Conservation (phyloP, 2,797 vertebrate species). For the Champsocephalus esox region DNA sequence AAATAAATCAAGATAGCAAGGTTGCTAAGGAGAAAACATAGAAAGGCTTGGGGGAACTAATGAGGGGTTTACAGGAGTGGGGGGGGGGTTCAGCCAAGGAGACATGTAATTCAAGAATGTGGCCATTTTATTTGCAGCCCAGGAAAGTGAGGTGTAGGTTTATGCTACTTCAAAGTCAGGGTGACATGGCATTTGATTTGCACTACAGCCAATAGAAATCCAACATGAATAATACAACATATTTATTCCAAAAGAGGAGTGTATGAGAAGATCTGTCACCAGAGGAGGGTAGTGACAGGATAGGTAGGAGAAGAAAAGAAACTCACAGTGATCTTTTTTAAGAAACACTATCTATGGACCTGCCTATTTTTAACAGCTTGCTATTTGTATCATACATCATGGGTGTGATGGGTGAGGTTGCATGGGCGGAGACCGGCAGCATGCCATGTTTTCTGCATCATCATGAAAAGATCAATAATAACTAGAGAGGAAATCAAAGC, state of each 20-base stretch:
- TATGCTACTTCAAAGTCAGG: background rate
- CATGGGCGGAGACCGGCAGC: background rate
- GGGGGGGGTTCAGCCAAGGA: conserved; percentile 51
- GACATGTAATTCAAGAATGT: conserved; percentile 66
- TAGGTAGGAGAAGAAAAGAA: background rate
- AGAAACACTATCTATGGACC: conserved; percentile 26
- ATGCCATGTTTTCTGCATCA: background rate
- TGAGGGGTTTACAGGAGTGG: conserved; percentile 40
- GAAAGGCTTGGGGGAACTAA: conserved; percentile 46
- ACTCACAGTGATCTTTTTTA: background rate
- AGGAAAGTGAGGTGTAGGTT: conserved; percentile 16
- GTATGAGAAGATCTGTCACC: background rate
- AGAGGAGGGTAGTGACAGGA: background rate
- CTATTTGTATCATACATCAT: conserved; percentile 32
- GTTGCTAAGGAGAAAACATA: conserved; percentile 27
- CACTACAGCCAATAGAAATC: background rate
- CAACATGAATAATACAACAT: background rate
- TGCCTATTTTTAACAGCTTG: conserved; percentile 47
- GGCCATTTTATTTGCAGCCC: conserved; percentile 50
- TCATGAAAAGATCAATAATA: conserved; percentile 10
- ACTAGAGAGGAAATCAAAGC: background rate
- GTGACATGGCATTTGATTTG: background rate
- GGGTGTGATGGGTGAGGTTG: background rate
- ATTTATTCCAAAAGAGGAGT: background rate
- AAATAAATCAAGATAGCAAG: conserved; percentile 37